phyloP scores from a whole-genome alignment of 2,113 vertebrate species.

The Terrapene triunguis region DNA sequence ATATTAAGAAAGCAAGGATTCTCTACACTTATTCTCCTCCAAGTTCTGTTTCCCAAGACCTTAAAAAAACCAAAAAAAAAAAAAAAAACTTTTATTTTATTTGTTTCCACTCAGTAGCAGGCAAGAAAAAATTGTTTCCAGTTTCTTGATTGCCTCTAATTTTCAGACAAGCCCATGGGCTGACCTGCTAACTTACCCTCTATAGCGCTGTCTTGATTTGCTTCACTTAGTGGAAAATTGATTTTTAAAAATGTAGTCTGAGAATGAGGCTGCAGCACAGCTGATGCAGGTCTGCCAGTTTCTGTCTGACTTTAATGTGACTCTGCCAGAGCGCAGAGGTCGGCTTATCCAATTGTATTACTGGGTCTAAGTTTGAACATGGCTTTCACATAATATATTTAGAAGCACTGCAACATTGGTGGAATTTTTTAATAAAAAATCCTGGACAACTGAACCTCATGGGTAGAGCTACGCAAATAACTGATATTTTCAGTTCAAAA shows the following conservation, averaged over 20 bases:
- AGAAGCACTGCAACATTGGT: neutral
- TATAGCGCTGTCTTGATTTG: neutral
- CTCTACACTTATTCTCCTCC: neutral
- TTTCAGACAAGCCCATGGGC: neutral
- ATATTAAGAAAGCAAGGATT: accelerated
- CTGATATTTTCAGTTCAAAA: neutral
- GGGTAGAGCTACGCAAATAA: neutral
- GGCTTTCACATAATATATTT: neutral
- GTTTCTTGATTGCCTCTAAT: neutral
- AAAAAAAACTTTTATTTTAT: neutral
- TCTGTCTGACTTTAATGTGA: neutral
- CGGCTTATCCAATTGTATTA: neutral
- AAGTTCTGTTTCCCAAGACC: neutral
- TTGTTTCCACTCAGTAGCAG: neutral
- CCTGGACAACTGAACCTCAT: neutral
- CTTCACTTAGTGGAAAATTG: neutral
- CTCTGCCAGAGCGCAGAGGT: neutral
- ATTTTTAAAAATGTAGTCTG: neutral
- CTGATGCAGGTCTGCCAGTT: neutral
- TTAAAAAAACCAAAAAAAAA: neutral
- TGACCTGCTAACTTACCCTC: neutral
- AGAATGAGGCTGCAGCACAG: neutral
- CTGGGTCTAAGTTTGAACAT: neutral
- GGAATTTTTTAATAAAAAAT: neutral
- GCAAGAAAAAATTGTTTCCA: neutral